Evolutionary conservation across 2,797 vertebrate species (phyloP), one percentile per base, ranked within the genome.

Genomic region (Tenualosa ilisha): DNA sequence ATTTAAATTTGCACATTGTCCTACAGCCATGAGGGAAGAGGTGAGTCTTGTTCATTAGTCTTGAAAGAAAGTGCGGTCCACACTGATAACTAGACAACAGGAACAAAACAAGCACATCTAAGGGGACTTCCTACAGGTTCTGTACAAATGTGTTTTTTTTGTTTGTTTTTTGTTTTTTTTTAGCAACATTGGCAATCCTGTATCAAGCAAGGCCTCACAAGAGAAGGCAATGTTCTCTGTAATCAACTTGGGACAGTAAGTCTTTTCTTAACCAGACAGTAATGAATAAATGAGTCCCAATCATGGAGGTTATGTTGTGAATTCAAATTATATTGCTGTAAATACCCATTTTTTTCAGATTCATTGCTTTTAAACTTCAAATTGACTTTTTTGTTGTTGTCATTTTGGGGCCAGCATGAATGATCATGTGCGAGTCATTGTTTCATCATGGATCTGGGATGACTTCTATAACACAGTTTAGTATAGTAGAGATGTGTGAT

Each of bases 311-410:
- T 24, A 6, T 63, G 59, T 63, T 9, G 59, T 63, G 22, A 22
- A 24, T 61, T 61, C 22, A 61, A 61, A 59, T n/a, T 59, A 7
- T n/a, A 59, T n/a, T 59, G 1, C 9, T 59, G 9, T 22, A 59
- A n/a, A 61, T 61, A 61, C 1, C 20, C 56, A 61, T 3, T n/a
- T 61, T 61, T 54, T 54, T 54, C 15, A 0, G 46, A 46, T 46
- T 46, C 0, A 46, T 46, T 46, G 46, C 7, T 79, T 59, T 81
- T 49, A 24, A n/a, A 17, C 12, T 56, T 65, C 84, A 87, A 87
- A 87, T 84, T 24, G 46, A 51, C 50, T 51, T 51, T 12, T 51
- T 51, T 0, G 2, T 51, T 51, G 2, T 51, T 12, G 46, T 46
- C 46, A 46, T 7, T 46, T 46, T 46, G 46, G 46, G 46, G 46